Evolutionary conservation across 2,113 vertebrate species (phyloP).

Genomic region (Pteropus alecto): DNA sequence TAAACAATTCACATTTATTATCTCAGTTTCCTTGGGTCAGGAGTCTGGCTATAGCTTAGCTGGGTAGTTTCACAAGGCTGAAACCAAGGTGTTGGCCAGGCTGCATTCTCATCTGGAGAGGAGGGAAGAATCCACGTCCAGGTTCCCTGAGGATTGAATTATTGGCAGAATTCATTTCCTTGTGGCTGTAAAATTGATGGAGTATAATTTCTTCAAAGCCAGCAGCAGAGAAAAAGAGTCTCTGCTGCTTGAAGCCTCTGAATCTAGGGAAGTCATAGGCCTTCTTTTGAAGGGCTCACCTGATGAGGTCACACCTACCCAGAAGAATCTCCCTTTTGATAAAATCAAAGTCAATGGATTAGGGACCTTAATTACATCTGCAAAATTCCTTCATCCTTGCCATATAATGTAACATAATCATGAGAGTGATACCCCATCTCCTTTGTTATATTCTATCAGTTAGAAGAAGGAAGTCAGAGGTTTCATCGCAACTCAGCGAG

Average conservation of each 20-base stretch:
- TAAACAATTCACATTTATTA: background rate
- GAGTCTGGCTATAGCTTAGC: background rate
- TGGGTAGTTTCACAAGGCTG: background rate
- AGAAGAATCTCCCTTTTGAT: background rate
- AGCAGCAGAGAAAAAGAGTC: background rate
- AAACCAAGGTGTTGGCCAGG: background rate
- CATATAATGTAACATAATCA: background rate
- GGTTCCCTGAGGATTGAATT: background rate
- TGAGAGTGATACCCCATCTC: background rate
- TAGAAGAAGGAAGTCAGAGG: background rate
- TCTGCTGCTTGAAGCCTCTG: background rate
- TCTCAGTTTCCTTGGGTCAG: background rate
- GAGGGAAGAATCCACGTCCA: background rate
- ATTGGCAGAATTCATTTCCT: background rate
- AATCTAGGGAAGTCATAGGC: background rate
- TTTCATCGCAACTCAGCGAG: background rate
- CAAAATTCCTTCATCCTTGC: background rate
- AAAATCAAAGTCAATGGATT: background rate
- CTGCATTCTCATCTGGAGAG: background rate
- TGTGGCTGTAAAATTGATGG: background rate
- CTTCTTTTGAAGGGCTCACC: background rate
- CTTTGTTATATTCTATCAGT: background rate
- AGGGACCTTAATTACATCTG: background rate
- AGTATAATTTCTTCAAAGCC: background rate
- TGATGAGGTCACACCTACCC: background rate